Conservation (phyloP, 1,140 invertebrate species). For the Bombyx mandarina region DNA sequence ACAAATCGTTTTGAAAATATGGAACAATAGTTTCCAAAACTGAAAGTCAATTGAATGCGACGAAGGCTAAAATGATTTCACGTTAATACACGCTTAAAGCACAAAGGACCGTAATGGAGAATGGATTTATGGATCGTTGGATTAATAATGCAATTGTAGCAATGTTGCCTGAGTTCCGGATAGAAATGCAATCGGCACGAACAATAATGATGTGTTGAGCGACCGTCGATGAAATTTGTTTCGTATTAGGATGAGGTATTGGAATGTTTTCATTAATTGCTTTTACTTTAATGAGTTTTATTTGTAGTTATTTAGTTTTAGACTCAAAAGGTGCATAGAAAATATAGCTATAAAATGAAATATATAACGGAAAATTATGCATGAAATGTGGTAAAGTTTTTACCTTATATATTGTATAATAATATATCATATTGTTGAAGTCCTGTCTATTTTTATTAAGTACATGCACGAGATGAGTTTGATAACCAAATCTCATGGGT, state of each 20-base stretch:
- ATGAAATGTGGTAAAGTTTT: too few relatives aligned
- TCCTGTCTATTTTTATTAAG: too few relatives aligned
- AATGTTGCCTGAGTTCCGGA: slow-evolving; percentile 10
- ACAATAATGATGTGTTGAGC: slow-evolving; percentile 12
- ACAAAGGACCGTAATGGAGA: slow-evolving; percentile 29
- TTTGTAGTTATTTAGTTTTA: too few relatives aligned
- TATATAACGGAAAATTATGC: too few relatives aligned
- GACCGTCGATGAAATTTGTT: slow-evolving; percentile 9
- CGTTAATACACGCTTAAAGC: slow-evolving; percentile 20
- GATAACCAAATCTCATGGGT: too few relatives aligned
- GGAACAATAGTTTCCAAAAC: slow-evolving; percentile 6
- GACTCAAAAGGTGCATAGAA: too few relatives aligned
- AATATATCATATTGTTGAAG: too few relatives aligned
- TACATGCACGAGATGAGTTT: too few relatives aligned
- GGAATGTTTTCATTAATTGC: neutral
- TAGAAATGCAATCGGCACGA: slow-evolving; percentile 10
- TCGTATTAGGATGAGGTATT: slow-evolving; percentile 4
- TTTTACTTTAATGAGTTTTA: too few relatives aligned
- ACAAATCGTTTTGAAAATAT: too few relatives aligned
- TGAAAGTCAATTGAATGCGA: slow-evolving; percentile 10
- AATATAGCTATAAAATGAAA: too few relatives aligned
- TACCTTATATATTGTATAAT: too few relatives aligned
- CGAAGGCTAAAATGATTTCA: slow-evolving; percentile 21
- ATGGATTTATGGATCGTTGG: slow-evolving; percentile 18
- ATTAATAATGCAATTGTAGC: slow-evolving; percentile 14